A percentile compares a stretch with the other conserved stretches of the same genome.
Evolutionary conservation across 2,113 vertebrate species (phyloP).

Genomic region (Stomatorhinus ivindoensis): DNA sequence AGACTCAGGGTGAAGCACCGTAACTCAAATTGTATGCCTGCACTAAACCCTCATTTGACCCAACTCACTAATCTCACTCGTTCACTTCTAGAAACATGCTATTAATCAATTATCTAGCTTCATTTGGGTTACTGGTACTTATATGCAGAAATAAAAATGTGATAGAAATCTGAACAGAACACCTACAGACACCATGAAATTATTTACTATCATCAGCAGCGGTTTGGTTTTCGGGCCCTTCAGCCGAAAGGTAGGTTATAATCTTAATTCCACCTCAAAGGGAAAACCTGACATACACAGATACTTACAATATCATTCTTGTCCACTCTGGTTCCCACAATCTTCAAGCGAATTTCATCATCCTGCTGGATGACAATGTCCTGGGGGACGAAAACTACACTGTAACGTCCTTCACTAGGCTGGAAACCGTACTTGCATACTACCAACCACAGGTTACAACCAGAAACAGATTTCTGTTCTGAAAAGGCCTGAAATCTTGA

Average conservation of each 20-base stretch:
- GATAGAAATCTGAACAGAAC: background rate
- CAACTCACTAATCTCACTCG: background rate
- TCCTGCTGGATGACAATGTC: slow-evolving; percentile 89
- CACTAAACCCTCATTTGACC: background rate
- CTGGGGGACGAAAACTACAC: slow-evolving; percentile 39
- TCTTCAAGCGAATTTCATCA: slow-evolving; percentile 86
- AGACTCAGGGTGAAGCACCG: background rate
- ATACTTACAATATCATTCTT: slow-evolving; percentile 85
- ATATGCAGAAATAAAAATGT: background rate
- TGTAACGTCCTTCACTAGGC: background rate
- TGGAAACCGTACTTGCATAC: background rate
- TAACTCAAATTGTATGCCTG: background rate
- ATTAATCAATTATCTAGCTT: background rate
- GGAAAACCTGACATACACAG: background rate
- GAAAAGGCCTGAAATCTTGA: background rate
- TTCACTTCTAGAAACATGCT: background rate
- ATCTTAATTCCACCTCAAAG: background rate
- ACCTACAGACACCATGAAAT: background rate
- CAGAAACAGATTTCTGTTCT: background rate
- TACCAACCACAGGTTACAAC: background rate
- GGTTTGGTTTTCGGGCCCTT: background rate
- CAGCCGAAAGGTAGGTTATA: background rate
- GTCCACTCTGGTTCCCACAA: slow-evolving; percentile 85
- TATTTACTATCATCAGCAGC: background rate
- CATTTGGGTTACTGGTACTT: background rate